phyloP scores from a whole-genome alignment of 2,797 vertebrate genomes.

The Meriones psammophilus region DNA sequence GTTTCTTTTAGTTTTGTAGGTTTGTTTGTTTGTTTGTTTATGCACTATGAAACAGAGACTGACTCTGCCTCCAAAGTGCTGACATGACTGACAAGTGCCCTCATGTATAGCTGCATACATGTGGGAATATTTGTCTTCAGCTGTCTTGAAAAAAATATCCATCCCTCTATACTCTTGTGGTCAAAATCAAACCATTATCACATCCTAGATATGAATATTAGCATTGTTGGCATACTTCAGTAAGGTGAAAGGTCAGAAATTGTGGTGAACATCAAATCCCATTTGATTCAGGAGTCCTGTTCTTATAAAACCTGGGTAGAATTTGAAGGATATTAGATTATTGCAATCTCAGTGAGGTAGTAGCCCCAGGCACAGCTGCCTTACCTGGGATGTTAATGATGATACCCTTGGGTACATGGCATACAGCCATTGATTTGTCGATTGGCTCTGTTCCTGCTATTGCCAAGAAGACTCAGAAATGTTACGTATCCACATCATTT shows the following conservation, averaged over 20 bases:
- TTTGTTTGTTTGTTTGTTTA: neutral
- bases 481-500: neutral
- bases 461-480: neutral
- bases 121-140: conserved; percentile 15
- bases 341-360: neutral
- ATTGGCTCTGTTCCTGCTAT: neutral
- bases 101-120: neutral
- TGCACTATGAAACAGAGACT: neutral
- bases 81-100: neutral
- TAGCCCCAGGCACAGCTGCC: neutral
- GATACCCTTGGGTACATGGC: neutral
- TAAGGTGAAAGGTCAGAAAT: neutral
- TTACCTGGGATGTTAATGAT: neutral
- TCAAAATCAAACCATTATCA: neutral
- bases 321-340: conserved; percentile 1
- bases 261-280: neutral
- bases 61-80: neutral
- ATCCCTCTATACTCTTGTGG: neutral
- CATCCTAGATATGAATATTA: neutral
- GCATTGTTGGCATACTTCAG: neutral
- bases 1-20: neutral
- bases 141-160: neutral
- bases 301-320: neutral
- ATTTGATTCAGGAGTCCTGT: neutral
- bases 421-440: neutral